These are phyloP conservation scores for Pemphigus obesinymphae DNA, from an alignment of 1,140 invertebrate genomes.

Conservation along the genomic window DNA sequence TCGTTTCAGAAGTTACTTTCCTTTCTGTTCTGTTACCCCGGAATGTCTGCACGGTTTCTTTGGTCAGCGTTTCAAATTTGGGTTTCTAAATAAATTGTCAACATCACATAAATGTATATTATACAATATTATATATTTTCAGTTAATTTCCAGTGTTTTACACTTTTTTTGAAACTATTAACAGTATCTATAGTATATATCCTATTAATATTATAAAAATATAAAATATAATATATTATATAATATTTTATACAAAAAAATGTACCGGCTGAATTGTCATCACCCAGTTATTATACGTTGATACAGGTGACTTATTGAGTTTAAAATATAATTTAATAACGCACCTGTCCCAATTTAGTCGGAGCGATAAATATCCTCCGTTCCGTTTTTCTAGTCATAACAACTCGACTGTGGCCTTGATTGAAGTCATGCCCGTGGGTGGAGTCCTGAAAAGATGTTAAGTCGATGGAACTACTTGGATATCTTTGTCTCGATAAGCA, in stretches of 20 bases:
- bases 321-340: not conserved
- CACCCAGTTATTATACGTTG: not conserved
- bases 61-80: conserved; percentile 46
- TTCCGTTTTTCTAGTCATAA: conserved; percentile 47
- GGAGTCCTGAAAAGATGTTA: conserved; percentile 44
- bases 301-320: not conserved
- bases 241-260: too few species aligned
- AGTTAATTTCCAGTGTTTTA: too few species aligned
- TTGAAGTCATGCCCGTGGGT: conserved; percentile 47
- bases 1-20: conserved; percentile 46
- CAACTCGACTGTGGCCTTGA: conserved; percentile 45
- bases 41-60: conserved; percentile 47
- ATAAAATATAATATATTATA: too few species aligned
- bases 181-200: too few species aligned
- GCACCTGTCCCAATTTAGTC: conserved; percentile 44
- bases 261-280: not conserved
- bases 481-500: conserved; percentile 30
- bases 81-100: conserved; percentile 34
- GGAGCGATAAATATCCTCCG: conserved; percentile 45
- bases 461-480: conserved; percentile 43
- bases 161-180: too few species aligned
- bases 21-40: conserved; percentile 46
- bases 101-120: not conserved
- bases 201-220: too few species aligned
- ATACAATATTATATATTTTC: too few species aligned